Evolutionary conservation across 2,113 vertebrate species (phyloP).

Genomic region (Dipodomys merriami): DNA sequence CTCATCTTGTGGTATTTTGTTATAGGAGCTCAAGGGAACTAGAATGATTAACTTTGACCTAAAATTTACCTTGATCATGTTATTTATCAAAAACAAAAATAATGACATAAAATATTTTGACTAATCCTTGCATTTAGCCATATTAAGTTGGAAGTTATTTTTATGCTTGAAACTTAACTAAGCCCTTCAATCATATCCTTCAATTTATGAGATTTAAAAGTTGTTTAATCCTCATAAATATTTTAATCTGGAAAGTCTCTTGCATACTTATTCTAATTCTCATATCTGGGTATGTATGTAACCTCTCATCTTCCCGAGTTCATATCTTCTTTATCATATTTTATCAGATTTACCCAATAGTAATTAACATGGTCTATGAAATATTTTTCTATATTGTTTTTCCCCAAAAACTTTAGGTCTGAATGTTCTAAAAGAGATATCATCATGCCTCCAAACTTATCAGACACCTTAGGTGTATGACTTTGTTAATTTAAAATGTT

Average conservation of each 20-base stretch:
- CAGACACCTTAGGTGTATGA: too few relatives aligned
- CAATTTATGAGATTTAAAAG: background rate
- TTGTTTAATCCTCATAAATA: background rate
- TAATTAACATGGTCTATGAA: too few relatives aligned
- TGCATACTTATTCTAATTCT: background rate
- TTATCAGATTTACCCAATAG: background rate
- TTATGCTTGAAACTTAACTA: constrained; percentile 8
- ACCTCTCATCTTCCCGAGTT: accelerated
- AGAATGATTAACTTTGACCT: background rate
- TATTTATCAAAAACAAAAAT: too few relatives aligned
- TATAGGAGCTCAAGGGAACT: background rate
- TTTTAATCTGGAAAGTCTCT: background rate
- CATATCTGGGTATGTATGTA: background rate
- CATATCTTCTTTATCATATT: background rate
- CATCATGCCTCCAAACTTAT: too few relatives aligned
- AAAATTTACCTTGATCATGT: background rate
- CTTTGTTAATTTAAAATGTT: too few relatives aligned
- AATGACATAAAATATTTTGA: background rate
- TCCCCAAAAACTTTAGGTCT: too few relatives aligned
- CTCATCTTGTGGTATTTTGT: background rate
- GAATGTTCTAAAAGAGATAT: too few relatives aligned
- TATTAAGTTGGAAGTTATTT: background rate
- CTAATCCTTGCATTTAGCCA: background rate
- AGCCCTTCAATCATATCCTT: background rate
- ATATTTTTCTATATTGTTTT: too few relatives aligned